Base-by-base conservation (phyloP, 2,797 vertebrate species). In the Periophthalmus magnuspinnatus region DNA sequence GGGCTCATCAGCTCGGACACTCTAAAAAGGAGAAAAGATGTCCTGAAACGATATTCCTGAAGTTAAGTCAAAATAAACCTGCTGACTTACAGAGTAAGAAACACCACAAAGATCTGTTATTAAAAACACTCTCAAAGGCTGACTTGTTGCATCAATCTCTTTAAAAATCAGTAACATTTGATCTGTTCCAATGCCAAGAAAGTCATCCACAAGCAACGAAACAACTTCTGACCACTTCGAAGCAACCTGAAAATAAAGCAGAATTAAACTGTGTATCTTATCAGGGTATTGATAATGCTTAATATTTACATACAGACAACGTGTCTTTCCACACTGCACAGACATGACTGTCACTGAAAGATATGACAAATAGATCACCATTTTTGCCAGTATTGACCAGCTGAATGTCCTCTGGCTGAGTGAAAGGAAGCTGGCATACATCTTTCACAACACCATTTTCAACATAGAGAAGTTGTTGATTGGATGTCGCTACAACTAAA, bases 151-250 rank as follows among this genome's bases (percentile, higher is more conserved):
- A 36, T 63, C 56, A 6, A 78, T 70, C 62, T 93, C 88, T 47
- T 92, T 83, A 82, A 95, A 96, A 84, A 97, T 33, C 52, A 98
- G 61, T 47, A 99, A 83, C 55, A 97, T 85, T 89, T 99, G 98
- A 57, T 98, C 96, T 13, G 90, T 95, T 79, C 98, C 98, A 84
- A 74, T 92, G 76, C 95, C 90, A 81, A 95, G 41, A 79, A 97
- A 98, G 82, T 99, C 96, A 76, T 97, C 96, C 69, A 97, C 89
- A n/a, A 95, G 90, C 50, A 95, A 68, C 10, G 90, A 92, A 59
- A 69, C 83, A 72, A 96, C 90, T 1, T 88, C 81, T 63, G 95
- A 92, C 96, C 96, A 98, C 65, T 86, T 91, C 34, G 89, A 91
- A 55, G 91, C 91, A 62, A 97, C 84, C 97, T 99, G 90, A 45